These are phyloP conservation scores for Ophion ellenae DNA, from an alignment of 2,888 invertebrate genomes.

Conservation along the genomic window DNA sequence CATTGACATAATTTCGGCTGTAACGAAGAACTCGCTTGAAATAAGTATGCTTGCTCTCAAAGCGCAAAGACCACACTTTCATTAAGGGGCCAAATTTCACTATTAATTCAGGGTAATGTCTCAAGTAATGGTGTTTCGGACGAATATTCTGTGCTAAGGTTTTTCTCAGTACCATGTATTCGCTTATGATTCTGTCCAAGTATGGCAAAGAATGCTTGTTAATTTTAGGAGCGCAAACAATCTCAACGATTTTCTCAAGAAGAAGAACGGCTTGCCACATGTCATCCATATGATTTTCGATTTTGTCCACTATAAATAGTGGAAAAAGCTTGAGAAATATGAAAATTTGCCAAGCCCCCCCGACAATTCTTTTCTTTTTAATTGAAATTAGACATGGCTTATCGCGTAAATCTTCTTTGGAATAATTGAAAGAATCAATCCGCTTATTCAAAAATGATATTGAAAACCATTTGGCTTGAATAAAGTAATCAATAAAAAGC, in stretches of 20 bases:
- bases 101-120: slow-evolving; percentile 61
- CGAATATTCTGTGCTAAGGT: slow-evolving; percentile 44
- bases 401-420: slow-evolving; percentile 35
- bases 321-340: slow-evolving; percentile 54
- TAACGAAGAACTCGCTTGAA: slow-evolving; percentile 21
- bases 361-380: slow-evolving; percentile 27
- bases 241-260: slow-evolving; percentile 60
- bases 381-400: slow-evolving; percentile 36
- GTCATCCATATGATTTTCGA: slow-evolving; percentile 41
- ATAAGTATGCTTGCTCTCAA: slow-evolving; percentile 68
- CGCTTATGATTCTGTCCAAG: slow-evolving; percentile 48
- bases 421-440: slow-evolving; percentile 50
- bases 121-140: slow-evolving; percentile 65
- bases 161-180: slow-evolving; percentile 57
- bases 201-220: slow-evolving; percentile 45
- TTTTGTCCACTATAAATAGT: slow-evolving; percentile 54
- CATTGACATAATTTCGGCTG: slow-evolving; percentile 27
- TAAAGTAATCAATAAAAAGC: slow-evolving; percentile 65
- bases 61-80: slow-evolving; percentile 60
- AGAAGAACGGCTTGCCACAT: slow-evolving; percentile 52
- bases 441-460: slow-evolving; percentile 34
- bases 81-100: slow-evolving; percentile 62
- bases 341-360: slow-evolving; percentile 61
- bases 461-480: slow-evolving; percentile 50
- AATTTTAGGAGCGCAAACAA: slow-evolving; percentile 55